These are phyloP conservation scores for Palythoa caribaeorum DNA, from an alignment of 92 coral and sea anemone species.

Conservation along the genomic window DNA sequence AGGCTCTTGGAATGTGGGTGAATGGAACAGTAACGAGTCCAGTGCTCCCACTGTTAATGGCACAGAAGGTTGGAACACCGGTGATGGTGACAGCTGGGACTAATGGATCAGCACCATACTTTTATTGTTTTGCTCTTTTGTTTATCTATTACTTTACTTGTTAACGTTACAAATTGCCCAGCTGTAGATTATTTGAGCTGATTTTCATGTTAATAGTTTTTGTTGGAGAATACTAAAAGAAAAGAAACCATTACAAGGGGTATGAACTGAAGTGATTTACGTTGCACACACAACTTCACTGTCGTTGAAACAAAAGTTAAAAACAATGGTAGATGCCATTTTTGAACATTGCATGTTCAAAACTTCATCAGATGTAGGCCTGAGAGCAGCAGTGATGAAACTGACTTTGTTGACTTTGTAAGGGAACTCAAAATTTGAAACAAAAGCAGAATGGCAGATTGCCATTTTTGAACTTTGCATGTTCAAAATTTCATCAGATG, in stretches of 20 bases:
- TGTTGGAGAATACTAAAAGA: background rate
- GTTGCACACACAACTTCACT: no score
- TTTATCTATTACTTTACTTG: background rate
- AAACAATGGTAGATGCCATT: no score
- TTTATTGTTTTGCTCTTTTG: background rate
- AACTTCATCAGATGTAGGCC: no score
- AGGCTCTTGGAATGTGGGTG: conserved; percentile 46
- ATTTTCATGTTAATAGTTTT: background rate
- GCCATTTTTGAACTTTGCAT: background rate
- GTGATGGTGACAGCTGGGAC: conserved; percentile 39
- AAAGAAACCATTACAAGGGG: background rate
- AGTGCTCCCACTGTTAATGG: conserved; percentile 61
- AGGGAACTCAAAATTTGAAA: no score
- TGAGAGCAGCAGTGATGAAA: no score
- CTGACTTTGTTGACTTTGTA: no score
- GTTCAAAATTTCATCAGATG: no score
- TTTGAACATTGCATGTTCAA: no score
- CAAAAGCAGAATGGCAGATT: background rate
- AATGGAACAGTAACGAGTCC: conserved; percentile 59
- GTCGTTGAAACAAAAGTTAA: no score
- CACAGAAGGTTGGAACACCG: conserved; percentile 57
- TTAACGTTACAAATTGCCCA: background rate
- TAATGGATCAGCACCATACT: background rate
- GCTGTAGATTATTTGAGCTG: background rate
- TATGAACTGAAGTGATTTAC: background rate